These are phyloP conservation scores for Sarcophaga peregrina DNA, from an alignment of 1,140 invertebrate species.

Conservation along the genomic window DNA sequence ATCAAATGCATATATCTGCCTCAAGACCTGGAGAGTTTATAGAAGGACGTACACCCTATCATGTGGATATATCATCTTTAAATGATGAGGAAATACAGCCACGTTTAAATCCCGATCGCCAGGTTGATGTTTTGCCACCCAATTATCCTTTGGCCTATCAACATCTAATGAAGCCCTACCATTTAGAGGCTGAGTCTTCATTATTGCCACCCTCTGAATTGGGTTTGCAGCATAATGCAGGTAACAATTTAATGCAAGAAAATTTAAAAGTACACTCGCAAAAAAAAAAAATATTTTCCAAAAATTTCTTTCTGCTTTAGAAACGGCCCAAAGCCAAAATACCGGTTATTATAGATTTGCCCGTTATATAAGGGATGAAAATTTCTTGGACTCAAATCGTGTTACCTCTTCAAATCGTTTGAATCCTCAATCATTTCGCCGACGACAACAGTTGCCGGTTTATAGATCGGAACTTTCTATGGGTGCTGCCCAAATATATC, in stretches of 20 bases:
- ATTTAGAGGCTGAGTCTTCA: slow-evolving; percentile 61
- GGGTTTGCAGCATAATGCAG: slow-evolving; percentile 37
- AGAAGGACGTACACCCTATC: slow-evolving; percentile 70
- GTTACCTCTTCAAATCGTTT: slow-evolving; percentile 36
- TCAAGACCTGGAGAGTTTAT: slow-evolving; percentile 65
- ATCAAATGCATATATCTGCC: neutral
- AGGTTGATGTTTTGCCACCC: slow-evolving; percentile 61
- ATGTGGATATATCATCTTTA: slow-evolving; percentile 66
- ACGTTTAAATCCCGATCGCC: slow-evolving; percentile 55
- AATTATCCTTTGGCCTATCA: slow-evolving; percentile 58
- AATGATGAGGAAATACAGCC: slow-evolving; percentile 49
- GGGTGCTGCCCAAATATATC: slow-evolving; percentile 42
- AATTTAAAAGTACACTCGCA: too few species aligned
- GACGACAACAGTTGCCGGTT: slow-evolving; percentile 24
- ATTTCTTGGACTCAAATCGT: slow-evolving; percentile 58
- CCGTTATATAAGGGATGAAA: slow-evolving; percentile 56
- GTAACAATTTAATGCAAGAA: neutral
- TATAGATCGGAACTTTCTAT: slow-evolving; percentile 43
- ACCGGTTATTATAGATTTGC: slow-evolving; percentile 54
- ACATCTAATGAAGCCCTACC: slow-evolving; percentile 62
- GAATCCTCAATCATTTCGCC: neutral
- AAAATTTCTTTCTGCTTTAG: neutral
- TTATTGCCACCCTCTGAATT: slow-evolving; percentile 53
- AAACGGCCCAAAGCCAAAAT: neutral
- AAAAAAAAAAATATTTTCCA: neutral